A percentile compares a stretch with the other conserved stretches of the same genome.
These are phyloP conservation scores for Acronicta psi DNA, from an alignment of 2,888 invertebrate species.

Conservation along the genomic window DNA sequence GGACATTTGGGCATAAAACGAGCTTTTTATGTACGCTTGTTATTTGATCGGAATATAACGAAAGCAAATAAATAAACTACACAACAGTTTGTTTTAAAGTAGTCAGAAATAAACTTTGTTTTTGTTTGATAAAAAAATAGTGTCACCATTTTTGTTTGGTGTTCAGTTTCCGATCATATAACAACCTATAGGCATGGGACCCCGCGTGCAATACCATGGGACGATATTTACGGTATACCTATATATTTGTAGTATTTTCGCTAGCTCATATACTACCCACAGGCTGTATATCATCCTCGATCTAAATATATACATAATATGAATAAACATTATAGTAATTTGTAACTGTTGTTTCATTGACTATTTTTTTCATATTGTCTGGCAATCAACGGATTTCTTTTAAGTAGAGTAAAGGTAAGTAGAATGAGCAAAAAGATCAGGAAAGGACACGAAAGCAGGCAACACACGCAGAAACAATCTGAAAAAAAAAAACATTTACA, in stretches of 20 bases:
- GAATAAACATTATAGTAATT: constrained; percentile 82
- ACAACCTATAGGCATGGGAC: constrained; percentile 47
- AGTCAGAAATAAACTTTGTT: constrained; percentile 3
- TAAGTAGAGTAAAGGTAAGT: too few species aligned
- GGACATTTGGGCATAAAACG: constrained; percentile 39
- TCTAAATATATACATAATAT: constrained; percentile 78
- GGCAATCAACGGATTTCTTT: too few species aligned
- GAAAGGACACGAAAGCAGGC: too few species aligned
- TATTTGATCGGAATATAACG: constrained; percentile 40
- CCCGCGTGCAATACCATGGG: constrained; percentile 58
- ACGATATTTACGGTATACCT: constrained; percentile 54
- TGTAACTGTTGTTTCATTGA: constrained; percentile 67
- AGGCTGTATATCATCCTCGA: constrained; percentile 69
- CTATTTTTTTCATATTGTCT: too few species aligned
- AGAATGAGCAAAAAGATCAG: too few species aligned
- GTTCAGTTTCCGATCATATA: constrained; percentile 39
- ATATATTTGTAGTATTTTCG: constrained; percentile 75
- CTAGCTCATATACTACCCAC: constrained; percentile 70
- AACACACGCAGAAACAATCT: too few species aligned
- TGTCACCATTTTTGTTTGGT: background rate
- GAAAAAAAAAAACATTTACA: too few species aligned
- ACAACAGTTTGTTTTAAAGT: background rate
- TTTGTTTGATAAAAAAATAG: background rate
- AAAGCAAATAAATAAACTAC: background rate
- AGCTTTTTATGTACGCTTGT: constrained; percentile 48